Percentiles rank a stretch among this genome's conserved stretches.
These are phyloP conservation scores for Clarias magur DNA, from an alignment of 2,113 vertebrate species.

Conservation along the genomic window DNA sequence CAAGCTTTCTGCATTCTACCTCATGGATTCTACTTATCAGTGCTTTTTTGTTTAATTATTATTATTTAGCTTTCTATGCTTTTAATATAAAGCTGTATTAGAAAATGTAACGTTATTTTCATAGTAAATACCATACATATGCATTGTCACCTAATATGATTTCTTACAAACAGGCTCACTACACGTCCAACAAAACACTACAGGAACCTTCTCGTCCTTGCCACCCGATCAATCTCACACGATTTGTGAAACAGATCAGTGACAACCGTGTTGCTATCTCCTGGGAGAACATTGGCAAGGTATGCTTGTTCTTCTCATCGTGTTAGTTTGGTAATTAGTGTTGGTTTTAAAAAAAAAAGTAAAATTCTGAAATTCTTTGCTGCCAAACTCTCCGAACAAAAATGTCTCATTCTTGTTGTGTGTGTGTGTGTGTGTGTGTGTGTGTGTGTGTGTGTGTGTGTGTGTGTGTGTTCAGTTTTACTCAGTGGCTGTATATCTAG, in stretches of 20 bases:
- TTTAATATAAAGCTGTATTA: not conserved
- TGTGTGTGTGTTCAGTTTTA: slow-evolving; percentile 78
- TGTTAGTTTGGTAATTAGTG: not conserved
- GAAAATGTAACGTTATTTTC: not conserved
- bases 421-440: slow-evolving; percentile 36
- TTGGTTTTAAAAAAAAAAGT: not conserved
- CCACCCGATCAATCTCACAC: slow-evolving; percentile 83
- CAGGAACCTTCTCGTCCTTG: slow-evolving; percentile 83
- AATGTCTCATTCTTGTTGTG: not conserved
- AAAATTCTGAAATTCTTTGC: not conserved
- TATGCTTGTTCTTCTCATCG: slow-evolving; percentile 40
- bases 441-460: slow-evolving; percentile 19
- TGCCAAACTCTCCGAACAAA: not conserved
- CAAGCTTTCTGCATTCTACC: not conserved
- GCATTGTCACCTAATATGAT: not conserved
- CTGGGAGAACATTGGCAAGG: slow-evolving; percentile 84
- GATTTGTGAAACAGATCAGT: slow-evolving; percentile 76
- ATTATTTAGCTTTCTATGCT: not conserved
- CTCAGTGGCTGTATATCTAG: slow-evolving; percentile 95
- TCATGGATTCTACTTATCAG: not conserved
- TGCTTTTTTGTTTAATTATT: not conserved
- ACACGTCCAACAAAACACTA: slow-evolving; percentile 79
- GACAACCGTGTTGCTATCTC: slow-evolving; percentile 78
- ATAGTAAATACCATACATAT: not conserved
- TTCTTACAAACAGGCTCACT: slow-evolving; percentile 72